Evolutionary conservation across 2,113 vertebrate genomes (phyloP), one percentile per base, ranked within the genome.

Genomic region (Pelobates fuscus): DNA sequence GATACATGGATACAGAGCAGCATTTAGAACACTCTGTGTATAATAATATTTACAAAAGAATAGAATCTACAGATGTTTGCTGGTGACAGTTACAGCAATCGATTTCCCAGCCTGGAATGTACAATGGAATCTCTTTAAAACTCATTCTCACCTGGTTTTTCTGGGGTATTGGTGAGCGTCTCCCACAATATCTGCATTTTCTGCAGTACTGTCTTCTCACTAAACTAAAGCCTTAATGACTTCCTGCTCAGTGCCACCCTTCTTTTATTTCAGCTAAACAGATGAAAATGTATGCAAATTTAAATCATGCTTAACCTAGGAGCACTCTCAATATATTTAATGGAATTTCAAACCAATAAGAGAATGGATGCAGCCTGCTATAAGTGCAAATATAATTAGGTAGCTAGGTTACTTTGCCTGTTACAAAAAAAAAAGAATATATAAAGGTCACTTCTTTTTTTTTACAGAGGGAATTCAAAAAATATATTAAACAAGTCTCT

Each of bases 221-320:
- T 89, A 93, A 93, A 91, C 87, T 87, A 90, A 89, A 89, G 92
- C 92, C 90, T 93, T 94, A 96, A 95, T 96, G 95, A 94, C 92
- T 96, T 95, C 92, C 91, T 92, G 91, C 89, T 93, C 92, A 92
- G 92, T 91, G 92, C 92, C 60, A 93, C 93, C 89, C 94, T 94
- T 95, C 94, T 96, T 98, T 97, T 97, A 97, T 97, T 98, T 97
- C 94, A 95, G 90, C 95, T 95, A 96, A 98, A 98, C 95, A 93
- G 95, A 98, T 98, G 95, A 98, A 97, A 98, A 98, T 98, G 94
- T 97, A 98, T 98, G 96, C 95, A 96, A 98, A 98, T 98, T 95
- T 96, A 96, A 98, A 95, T 97, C 95, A 96, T 96, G 94, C 94
- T 96, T 95, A 97, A 97, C 94, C 93, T 96, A 92, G 92, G 90